Evolutionary conservation across 2,888 invertebrate species (phyloP), one percentile per base, ranked within the genome.

Genomic region (Orthosia cruda): DNA sequence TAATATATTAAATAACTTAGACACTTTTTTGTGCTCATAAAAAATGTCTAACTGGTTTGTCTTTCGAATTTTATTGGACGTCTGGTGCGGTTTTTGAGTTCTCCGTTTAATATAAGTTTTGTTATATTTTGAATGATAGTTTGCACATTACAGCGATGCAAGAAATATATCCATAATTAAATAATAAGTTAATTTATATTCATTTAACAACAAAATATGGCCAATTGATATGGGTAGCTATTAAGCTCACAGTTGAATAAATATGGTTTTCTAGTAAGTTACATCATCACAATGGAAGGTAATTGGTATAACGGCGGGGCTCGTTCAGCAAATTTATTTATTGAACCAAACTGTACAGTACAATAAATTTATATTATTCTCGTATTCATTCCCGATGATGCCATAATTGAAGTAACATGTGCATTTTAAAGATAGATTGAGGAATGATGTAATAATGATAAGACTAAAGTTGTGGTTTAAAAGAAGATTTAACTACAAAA

Each of bases 211-310:
- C 52, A 47, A 50, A 67, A 54, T 74, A 47, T n/a, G 13, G 45
- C 26, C 45, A 74, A 58, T 65, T 50, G 65, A 55, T 32, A 49
- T 66, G 62, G 59, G 40, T 49, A 55, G 32, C 45, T 66, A 66
- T 66, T 54, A 49, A 59, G 72, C 62, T 57, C 81, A 71, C 74
- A 78, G 54, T 59, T 84, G 67, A 71, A 83, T 71, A 77, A 81
- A 79, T 74, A 71, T 71, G 20, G 64, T 72, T 84, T 77, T 84
- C 62, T 61, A 72, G 62, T 68, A 54, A 74, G 76, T 86, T 82
- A 77, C 82, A 74, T 82, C 80, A 82, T 32, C 82, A 69, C 85
- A 84, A 86, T 86, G 55, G 62, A 74, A 67, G 72, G 69, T 86
- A 79, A 85, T 83, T 87, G 85, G 70, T 66, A 64, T 74, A 85